Evolutionary conservation across 2,888 invertebrate genomes (phyloP).

Genomic region (Mimachlamys varia): DNA sequence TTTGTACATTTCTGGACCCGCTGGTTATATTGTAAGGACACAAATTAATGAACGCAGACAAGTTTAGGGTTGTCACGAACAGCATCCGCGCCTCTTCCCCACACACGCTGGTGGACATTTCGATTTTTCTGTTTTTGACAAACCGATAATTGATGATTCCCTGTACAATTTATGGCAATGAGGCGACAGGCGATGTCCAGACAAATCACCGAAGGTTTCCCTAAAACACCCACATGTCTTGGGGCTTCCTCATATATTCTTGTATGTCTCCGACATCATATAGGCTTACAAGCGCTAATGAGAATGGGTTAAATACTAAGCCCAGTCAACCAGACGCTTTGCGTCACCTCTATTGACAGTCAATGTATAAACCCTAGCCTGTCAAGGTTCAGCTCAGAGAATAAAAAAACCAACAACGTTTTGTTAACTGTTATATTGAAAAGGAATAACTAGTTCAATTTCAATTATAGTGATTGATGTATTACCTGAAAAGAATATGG

Average conservation of each 20-base stretch:
- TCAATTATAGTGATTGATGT: too few relatives aligned
- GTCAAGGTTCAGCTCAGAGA: background rate
- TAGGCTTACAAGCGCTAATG: background rate
- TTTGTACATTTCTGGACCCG: background rate
- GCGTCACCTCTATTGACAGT: background rate
- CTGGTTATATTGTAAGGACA: background rate
- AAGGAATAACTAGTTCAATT: too few relatives aligned
- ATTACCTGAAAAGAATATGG: too few relatives aligned
- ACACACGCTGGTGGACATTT: background rate
- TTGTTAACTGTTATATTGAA: too few relatives aligned
- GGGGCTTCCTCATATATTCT: background rate
- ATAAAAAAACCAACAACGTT: background rate
- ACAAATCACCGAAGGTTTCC: background rate
- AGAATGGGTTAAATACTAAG: background rate
- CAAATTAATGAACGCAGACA: background rate
- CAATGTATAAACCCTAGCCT: background rate
- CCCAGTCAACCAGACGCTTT: background rate
- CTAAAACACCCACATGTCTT: background rate
- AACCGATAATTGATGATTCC: constrained; percentile 25
- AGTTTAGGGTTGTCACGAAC: background rate
- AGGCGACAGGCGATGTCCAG: background rate
- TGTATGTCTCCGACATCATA: background rate
- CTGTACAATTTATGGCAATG: background rate
- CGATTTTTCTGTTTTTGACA: constrained; percentile 32
- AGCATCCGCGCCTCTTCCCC: background rate